Evolutionary conservation across 2,797 vertebrate genomes (phyloP).

Genomic region (Diglossa cyanea): DNA sequence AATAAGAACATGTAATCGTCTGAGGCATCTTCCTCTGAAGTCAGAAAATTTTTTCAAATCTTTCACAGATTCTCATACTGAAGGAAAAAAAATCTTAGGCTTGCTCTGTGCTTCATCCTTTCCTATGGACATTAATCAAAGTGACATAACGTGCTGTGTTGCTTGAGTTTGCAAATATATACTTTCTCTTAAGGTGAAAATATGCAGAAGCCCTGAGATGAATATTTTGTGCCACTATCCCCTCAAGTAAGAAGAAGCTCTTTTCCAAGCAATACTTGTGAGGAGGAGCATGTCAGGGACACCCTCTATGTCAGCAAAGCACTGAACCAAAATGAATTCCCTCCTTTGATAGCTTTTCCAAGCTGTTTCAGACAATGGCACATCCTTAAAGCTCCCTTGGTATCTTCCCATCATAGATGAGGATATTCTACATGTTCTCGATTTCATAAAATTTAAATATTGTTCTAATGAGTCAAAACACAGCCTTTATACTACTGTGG

Average conservation of each 20-base stretch:
- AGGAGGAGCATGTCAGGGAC: neutral
- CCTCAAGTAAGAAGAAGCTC: neutral
- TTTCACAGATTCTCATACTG: neutral
- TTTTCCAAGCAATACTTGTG: neutral
- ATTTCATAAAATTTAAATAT: neutral
- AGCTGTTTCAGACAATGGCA: neutral
- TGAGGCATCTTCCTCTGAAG: neutral
- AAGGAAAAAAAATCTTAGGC: neutral
- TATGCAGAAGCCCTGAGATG: neutral
- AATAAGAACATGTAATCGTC: neutral
- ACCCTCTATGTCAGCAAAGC: neutral
- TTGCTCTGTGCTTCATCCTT: neutral
- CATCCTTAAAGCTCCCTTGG: neutral
- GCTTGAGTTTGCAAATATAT: neutral
- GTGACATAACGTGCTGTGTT: neutral
- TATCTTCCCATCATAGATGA: neutral
- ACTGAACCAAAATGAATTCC: neutral
- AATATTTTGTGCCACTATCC: neutral
- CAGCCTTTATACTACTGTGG: neutral
- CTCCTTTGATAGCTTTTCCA: neutral
- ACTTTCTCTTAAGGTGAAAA: neutral
- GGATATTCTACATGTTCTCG: neutral
- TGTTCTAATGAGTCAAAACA: neutral
- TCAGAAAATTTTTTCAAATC: neutral
- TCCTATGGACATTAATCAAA: neutral